Percentiles rank a stretch among this genome's conserved stretches.
Evolutionary conservation across 1,140 invertebrate genomes (phyloP).

Genomic region (Apis dorsata): DNA sequence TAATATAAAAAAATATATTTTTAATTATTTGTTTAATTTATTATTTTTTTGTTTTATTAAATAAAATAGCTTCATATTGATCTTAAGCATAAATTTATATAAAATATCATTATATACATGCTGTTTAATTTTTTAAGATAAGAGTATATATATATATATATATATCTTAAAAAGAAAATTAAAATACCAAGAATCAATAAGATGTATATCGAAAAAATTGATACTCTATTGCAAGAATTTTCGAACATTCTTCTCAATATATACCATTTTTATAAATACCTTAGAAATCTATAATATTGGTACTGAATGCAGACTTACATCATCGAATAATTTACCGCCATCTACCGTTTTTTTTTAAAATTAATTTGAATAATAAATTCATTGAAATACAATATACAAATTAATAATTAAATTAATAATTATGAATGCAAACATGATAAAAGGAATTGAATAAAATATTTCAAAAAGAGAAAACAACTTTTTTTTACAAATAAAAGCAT

Average conservation of each 20-base stretch:
- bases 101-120: too few species aligned
- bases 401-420: neutral
- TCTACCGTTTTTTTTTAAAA: conserved; percentile 89
- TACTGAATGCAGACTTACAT: conserved; percentile 94
- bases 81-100: too few species aligned
- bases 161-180: too few species aligned
- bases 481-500: conserved; percentile 92
- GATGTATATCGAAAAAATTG: conserved; percentile 22
- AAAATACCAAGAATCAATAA: neutral
- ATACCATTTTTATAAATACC: conserved; percentile 94
- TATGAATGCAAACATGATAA: too few species aligned
- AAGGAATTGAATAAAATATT: neutral
- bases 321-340: conserved; percentile 95
- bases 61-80: too few species aligned
- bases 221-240: conserved; percentile 88
- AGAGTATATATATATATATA: too few species aligned
- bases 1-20: too few species aligned
- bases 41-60: too few species aligned
- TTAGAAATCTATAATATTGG: conserved; percentile 95
- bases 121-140: too few species aligned
- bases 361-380: conserved; percentile 72
- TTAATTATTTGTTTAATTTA: too few species aligned
- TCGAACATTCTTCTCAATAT: conserved; percentile 97
- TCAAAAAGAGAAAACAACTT: conserved; percentile 68
- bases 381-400: conserved; percentile 82